Evolutionary conservation across 2,797 vertebrate genomes (phyloP), one percentile per base, ranked within the genome.

Genomic region (Megaceryle alcyon): DNA sequence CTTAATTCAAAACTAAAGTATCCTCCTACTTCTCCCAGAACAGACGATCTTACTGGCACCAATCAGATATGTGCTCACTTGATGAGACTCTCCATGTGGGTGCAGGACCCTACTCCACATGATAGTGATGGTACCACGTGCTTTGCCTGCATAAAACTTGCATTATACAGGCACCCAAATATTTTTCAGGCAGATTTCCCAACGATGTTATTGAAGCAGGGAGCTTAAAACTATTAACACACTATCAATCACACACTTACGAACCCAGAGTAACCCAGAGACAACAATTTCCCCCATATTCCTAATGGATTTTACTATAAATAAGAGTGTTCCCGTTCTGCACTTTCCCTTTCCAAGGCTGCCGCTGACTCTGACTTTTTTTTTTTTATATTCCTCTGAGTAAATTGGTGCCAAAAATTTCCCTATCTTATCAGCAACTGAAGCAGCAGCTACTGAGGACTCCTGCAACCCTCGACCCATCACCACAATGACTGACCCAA

Each of bases 401-500:
- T 26, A 79, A 86, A 48, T 10, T 18, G 51, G 18, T 59, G 78
- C 35, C 78, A 80, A 85, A 39, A 25, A 6, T 8, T 44, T 31
- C 39, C 13, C 9, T 51, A 0, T 37, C 51, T 86, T 70, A 80
- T 57, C 60, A 73, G 71, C 63, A 82, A 72, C 21, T 4, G 0
- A 46, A 86, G 70, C 78, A 76, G 63, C 8, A 83, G 46, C 54
- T 54, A 51, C 2, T 0, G 37, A 75, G 46, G 17, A 61, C 26
- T 89, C 81, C 60, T 56, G 28, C n/a, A 53, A 37, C 19, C 28
- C 37, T 61, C 69, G 68, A 17, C 12, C 7, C 13, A 44, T 54
- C 49, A 56, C 46, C 4, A 0, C 46, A 35, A 43, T 0, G 0
- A 68, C 20, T 0, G 1, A 71, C 46, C 11, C 37, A 91, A 86